Percentiles rank a stretch among this genome's conserved stretches.
Evolutionary conservation across 2,888 invertebrate species (phyloP).

Genomic region (Malachius bipustulatus): DNA sequence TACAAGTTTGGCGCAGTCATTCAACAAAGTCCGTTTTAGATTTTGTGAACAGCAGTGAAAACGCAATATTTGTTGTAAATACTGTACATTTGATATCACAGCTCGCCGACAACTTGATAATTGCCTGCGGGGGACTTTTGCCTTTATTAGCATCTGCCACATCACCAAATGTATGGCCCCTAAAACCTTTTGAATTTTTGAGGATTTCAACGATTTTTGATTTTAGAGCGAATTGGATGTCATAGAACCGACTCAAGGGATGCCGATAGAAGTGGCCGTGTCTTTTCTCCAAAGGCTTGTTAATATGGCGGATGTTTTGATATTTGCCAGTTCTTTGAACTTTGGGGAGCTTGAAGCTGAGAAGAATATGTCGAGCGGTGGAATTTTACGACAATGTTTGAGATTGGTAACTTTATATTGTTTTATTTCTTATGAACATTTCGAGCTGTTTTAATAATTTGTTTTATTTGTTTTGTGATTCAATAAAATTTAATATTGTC

Average conservation of each 20-base stretch:
- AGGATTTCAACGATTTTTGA: background rate
- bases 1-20: conserved; percentile 85
- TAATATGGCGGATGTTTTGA: conserved; percentile 96
- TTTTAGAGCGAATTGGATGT: conserved; percentile 92
- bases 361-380: conserved; percentile 99
- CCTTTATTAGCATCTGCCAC: conserved; percentile 96
- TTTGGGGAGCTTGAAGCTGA: conserved; percentile 97
- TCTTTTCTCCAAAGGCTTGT: conserved; percentile 96
- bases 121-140: conserved; percentile 93
- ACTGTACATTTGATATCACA: conserved; percentile 98
- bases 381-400: conserved; percentile 92
- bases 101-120: conserved; percentile 95
- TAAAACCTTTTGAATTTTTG: background rate
- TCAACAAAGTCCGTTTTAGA: conserved; percentile 94
- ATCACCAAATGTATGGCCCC: conserved; percentile 81
- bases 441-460: too few relatives aligned
- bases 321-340: conserved; percentile 95
- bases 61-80: conserved; percentile 98
- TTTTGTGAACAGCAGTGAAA: conserved; percentile 96
- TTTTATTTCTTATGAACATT: too few relatives aligned
- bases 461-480: too few relatives aligned
- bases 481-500: too few relatives aligned
- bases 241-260: conserved; percentile 95
- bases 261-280: conserved; percentile 96
- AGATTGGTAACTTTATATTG: conserved; percentile 77